Evolutionary conservation across 2,888 invertebrate species (phyloP), one percentile per base, ranked within the genome.

Genomic region (Aporophyla nigra): DNA sequence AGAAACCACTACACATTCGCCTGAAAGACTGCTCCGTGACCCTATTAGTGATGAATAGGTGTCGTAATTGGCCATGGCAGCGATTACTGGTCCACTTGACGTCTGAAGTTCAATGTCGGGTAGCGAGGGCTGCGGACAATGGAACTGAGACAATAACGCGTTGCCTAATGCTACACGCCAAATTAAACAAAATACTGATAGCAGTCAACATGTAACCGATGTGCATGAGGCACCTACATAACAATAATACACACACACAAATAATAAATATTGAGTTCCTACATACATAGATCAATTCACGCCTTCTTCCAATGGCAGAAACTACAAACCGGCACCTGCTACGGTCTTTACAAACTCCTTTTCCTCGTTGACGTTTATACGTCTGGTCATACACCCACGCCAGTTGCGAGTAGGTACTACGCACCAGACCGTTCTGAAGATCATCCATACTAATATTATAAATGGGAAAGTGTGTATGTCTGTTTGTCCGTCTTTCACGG

Each of bases 81-180:
- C 84, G 86, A 90, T 91, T 82, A 85, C 78, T 85, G 81, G 78
- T 86, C 84, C 85, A 88, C 76, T 85, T 84, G 74, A 51, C 63
- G 81, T 69, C 74, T 91, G 91, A 94, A 94, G 94, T 94, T 94
- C 94, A 94, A 93, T 92, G 92, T 89, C 91, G 81, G 80, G 80
- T 78, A 61, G 70, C 74, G 81, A 85, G 79, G 76, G 74, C 80
- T 75, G 67, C 63, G 74, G 56, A 84, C 79, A 83, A 85, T 80
- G 21, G 67, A 73, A 76, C 51, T 59, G 61, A 73, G 76, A 85
- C 80, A 77, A 75, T 76, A 65, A 71, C 70, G 75, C 65, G 73
- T 82, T 84, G 77, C 77, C 77, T 74, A 81, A 77, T 43, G 27
- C 77, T 51, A 61, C 54, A 71, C 77, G 62, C 74, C 16, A 71